Evolutionary conservation across 2,113 vertebrate genomes (phyloP).

Genomic region (Deroptyus accipitrinus): DNA sequence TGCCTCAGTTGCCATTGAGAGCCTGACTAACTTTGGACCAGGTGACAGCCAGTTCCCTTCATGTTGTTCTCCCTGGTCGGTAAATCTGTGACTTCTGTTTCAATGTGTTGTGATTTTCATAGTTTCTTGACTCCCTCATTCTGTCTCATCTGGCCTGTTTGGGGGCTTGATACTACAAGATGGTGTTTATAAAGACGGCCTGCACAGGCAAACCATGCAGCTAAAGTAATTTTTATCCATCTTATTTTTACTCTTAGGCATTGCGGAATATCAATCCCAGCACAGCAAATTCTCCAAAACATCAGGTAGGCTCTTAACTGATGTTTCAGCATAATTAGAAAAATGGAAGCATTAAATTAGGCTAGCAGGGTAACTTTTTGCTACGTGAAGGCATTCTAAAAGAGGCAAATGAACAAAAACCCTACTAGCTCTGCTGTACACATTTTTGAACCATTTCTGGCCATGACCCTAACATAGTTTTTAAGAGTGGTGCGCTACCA

Average conservation of each 20-base stretch:
- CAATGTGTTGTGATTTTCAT: slow-evolving; percentile 46
- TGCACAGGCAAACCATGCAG: slow-evolving; percentile 74
- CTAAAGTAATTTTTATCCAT: slow-evolving; percentile 81
- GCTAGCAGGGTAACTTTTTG: slow-evolving; percentile 61
- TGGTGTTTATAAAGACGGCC: slow-evolving; percentile 76
- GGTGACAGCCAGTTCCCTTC: not conserved
- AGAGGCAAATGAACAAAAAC: not conserved
- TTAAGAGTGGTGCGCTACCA: not conserved
- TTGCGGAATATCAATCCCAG: slow-evolving; percentile 86
- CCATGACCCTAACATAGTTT: not conserved
- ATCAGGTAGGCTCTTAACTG: slow-evolving; percentile 84
- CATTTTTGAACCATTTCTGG: not conserved
- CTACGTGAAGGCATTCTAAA: slow-evolving; percentile 29
- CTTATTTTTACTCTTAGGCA: slow-evolving; percentile 86
- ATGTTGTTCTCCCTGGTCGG: not conserved
- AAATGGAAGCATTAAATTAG: slow-evolving; percentile 53
- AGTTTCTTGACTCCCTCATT: slow-evolving; percentile 63
- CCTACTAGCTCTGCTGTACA: not conserved
- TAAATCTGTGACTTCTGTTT: slow-evolving; percentile 63
- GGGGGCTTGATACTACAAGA: slow-evolving; percentile 72
- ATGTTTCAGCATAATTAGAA: slow-evolving; percentile 75
- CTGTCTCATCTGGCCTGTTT: slow-evolving; percentile 74
- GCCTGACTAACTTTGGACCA: slow-evolving; percentile 60
- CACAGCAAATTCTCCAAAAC: slow-evolving; percentile 86
- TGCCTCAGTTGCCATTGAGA: slow-evolving; percentile 47